These are phyloP conservation scores for Colistium nudipinnis DNA, from an alignment of 2,113 vertebrate genomes.

Conservation along the genomic window DNA sequence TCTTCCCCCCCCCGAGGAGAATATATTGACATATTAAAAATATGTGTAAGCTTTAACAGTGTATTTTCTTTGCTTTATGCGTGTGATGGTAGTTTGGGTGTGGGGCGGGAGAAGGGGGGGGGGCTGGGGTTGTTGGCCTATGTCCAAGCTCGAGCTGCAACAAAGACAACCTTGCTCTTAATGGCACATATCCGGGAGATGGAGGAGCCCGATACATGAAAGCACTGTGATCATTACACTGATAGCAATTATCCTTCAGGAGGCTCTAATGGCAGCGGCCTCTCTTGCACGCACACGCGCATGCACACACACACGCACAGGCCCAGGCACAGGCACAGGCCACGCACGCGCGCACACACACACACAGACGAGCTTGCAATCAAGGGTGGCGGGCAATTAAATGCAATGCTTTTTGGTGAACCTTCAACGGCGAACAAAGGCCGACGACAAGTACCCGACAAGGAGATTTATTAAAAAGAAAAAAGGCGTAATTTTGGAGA, in stretches of 20 bases:
- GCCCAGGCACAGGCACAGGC: slow-evolving; percentile 16
- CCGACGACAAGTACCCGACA: slow-evolving; percentile 51
- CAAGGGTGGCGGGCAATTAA: slow-evolving; percentile 77
- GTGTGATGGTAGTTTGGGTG: not conserved
- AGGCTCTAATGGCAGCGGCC: slow-evolving; percentile 73
- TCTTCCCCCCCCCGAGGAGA: slow-evolving; percentile 30
- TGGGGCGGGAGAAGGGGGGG: not conserved
- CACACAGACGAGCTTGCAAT: slow-evolving; percentile 65
- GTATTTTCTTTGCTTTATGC: not conserved
- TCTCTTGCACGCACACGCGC: slow-evolving; percentile 28
- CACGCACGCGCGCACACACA: slow-evolving; percentile 3
- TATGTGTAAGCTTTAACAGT: slow-evolving; percentile 49
- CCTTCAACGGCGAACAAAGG: slow-evolving; percentile 73
- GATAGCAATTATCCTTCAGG: slow-evolving; percentile 82
- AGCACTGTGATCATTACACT: slow-evolving; percentile 80
- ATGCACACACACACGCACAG: slow-evolving; percentile 26
- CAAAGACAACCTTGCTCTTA: slow-evolving; percentile 80
- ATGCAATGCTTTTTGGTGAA: slow-evolving; percentile 68
- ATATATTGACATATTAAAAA: slow-evolving; percentile 62
- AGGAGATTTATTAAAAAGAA: slow-evolving; percentile 70
- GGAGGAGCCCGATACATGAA: slow-evolving; percentile 74
- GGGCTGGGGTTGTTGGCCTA: slow-evolving; percentile 50
- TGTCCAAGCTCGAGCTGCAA: slow-evolving; percentile 72
- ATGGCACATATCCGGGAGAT: slow-evolving; percentile 77
- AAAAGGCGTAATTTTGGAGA: slow-evolving; percentile 50